These are phyloP conservation scores for Athetis lepigone DNA, from an alignment of 2,888 invertebrate genomes.

Conservation along the genomic window DNA sequence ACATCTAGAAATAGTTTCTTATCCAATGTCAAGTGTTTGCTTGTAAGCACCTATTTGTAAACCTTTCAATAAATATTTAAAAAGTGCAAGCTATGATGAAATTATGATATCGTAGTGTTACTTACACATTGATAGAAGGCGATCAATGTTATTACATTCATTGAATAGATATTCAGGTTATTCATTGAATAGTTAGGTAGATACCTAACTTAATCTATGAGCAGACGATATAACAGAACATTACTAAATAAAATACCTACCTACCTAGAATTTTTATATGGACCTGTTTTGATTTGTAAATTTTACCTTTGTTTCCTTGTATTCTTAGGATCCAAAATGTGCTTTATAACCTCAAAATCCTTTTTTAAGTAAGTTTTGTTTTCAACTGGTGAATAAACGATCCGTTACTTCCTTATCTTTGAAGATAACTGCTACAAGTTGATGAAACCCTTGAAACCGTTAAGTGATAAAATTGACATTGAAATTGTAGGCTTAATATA, in stretches of 20 bases:
- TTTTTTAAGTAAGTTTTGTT: neutral
- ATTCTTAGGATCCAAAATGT: neutral
- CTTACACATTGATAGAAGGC: constrained; percentile 25
- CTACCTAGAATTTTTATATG: neutral
- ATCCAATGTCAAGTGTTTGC: constrained; percentile 73
- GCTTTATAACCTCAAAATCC: constrained; percentile 1
- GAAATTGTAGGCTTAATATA: constrained; percentile 39
- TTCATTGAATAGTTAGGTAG: too few species aligned
- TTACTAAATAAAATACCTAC: neutral
- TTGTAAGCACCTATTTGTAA: constrained; percentile 44
- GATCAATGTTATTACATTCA: constrained; percentile 22
- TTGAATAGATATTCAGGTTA: too few species aligned
- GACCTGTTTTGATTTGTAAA: neutral
- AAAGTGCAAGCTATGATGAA: constrained; percentile 54
- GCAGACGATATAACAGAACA: neutral
- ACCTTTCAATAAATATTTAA: constrained; percentile 57
- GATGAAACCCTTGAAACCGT: constrained; percentile 3
- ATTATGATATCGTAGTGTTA: constrained; percentile 39
- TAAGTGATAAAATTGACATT: constrained; percentile 40
- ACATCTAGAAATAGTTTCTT: constrained; percentile 66
- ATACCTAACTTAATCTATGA: too few species aligned
- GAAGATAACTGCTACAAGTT: neutral
- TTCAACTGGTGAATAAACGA: neutral
- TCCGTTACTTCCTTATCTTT: neutral
- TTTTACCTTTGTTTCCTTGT: neutral